These are phyloP conservation scores for Planococcus citri DNA, from an alignment of 1,140 invertebrate genomes.

Conservation along the genomic window DNA sequence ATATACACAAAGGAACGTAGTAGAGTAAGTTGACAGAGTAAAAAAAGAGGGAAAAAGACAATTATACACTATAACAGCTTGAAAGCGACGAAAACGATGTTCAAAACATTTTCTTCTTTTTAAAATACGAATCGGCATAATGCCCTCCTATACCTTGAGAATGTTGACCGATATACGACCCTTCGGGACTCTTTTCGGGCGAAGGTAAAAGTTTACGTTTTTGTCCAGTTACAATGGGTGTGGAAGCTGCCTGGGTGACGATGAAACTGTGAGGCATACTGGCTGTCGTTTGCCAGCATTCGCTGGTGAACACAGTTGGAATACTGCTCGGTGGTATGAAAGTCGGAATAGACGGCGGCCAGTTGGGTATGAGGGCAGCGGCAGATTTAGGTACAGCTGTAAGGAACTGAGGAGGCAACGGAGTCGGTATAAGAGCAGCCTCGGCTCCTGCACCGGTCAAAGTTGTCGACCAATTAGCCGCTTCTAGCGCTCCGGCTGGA, in stretches of 20 bases:
- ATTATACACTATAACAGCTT: no score
- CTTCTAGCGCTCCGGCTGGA: neutral
- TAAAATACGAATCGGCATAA: conserved; percentile 43
- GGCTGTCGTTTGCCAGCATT: neutral
- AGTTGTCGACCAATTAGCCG: no score
- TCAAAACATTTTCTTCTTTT: conserved; percentile 36
- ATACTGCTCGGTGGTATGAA: conserved; percentile 21
- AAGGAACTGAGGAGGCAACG: no score
- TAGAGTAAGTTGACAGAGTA: no score
- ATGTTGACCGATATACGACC: conserved; percentile 42
- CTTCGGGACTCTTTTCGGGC: conserved; percentile 41
- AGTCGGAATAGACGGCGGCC: conserved; percentile 20
- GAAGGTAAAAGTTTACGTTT: conserved; percentile 41
- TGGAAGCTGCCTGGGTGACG: conserved; percentile 18
- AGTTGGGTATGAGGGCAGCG: neutral
- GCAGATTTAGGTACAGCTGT: neutral
- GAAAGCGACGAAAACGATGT: no score
- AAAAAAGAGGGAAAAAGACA: no score
- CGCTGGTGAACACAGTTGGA: conserved; percentile 25
- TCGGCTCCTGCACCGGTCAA: no score
- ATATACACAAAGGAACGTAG: no score
- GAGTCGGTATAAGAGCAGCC: no score
- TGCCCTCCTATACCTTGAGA: conserved; percentile 44
- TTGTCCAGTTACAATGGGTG: conserved; percentile 33
- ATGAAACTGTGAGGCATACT: conserved; percentile 22